Percentiles rank a stretch among this genome's conserved stretches.
phyloP scores from a whole-genome alignment of 37 sponge, comb jelly and placozoan species.

The Lycopodina hypogea region DNA sequence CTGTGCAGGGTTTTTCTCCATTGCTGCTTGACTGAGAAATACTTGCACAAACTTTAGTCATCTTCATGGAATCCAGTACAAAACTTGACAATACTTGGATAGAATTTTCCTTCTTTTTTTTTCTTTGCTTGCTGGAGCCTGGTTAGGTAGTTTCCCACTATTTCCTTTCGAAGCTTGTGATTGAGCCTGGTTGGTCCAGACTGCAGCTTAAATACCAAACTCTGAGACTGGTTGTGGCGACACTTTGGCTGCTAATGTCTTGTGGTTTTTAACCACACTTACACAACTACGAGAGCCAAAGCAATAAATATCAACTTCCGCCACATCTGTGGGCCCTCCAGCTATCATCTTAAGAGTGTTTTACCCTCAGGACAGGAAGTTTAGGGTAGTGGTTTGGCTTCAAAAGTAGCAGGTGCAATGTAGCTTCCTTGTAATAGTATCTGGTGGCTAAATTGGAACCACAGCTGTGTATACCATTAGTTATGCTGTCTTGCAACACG shows the following conservation, averaged over 20 bases:
- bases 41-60: slow-evolving; percentile 35
- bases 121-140: too few relatives aligned
- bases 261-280: background rate
- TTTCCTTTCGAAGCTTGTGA: background rate
- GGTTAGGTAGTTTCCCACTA: background rate
- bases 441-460: too few relatives aligned
- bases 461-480: background rate
- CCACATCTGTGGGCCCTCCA: background rate
- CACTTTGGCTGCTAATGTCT: background rate
- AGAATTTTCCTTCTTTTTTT: too few relatives aligned
- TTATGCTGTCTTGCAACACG: background rate
- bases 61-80: slow-evolving; percentile 6
- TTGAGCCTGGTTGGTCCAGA: background rate
- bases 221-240: background rate
- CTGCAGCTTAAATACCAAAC: too few relatives aligned
- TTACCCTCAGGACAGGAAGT: background rate
- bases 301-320: background rate
- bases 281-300: background rate
- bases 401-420: too few relatives aligned
- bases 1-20: slow-evolving; percentile 5
- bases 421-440: too few relatives aligned
- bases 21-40: slow-evolving; percentile 18
- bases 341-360: background rate
- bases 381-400: background rate
- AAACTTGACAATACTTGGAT: background rate